Evolutionary conservation across 2,797 vertebrate species (phyloP), one percentile per base, ranked within the genome.

Genomic region (Falco biarmicus): DNA sequence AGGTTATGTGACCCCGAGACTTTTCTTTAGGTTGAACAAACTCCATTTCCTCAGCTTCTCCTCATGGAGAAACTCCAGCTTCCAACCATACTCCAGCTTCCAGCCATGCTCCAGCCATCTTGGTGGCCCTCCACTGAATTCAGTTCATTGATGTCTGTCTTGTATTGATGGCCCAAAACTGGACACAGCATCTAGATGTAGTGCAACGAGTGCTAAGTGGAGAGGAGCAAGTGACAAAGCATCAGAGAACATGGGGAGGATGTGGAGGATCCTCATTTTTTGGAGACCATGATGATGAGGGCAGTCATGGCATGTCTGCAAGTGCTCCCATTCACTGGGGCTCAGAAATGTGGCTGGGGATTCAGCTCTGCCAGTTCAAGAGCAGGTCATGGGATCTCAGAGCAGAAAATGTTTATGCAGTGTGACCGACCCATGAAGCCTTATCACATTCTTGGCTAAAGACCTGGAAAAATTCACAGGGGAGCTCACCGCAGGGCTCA

Each of bases 201-300:
- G 26, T 15, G 31, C 53, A 29, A 48, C 0, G 0, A 77, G 75
- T 0, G 4, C 34, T 16, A 45, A 22, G 34, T 3, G 41, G 60
- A 56, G 20, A 24, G 53, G 15, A 37, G 25, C 21, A 10, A 76
- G 39, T 11, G 56, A 13, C 4, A 17, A 64, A 50, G 8, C 43
- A 4, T 6, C 0, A 0, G 43, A 37, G 43, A 56, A 20, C 0
- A 1, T 9, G 25, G 5, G 34, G 37, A 48, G n/a, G 63, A 15
- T 11, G 26, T 5, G 43, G 66, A 79, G 29, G 24, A 57, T 2
- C 31, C 41, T 34, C 3, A 1, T 14, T 48, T 60, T 73, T 18
- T 12, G 32, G 19, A 76, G 64, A 41, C 10, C 8, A 5, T 1
- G 4, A 16, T 7, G 53, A 14, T 8, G 24, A 37, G 32, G 60